These are phyloP conservation scores for Oreocharis arfaki DNA, from an alignment of 2,113 vertebrate genomes.

Conservation along the genomic window DNA sequence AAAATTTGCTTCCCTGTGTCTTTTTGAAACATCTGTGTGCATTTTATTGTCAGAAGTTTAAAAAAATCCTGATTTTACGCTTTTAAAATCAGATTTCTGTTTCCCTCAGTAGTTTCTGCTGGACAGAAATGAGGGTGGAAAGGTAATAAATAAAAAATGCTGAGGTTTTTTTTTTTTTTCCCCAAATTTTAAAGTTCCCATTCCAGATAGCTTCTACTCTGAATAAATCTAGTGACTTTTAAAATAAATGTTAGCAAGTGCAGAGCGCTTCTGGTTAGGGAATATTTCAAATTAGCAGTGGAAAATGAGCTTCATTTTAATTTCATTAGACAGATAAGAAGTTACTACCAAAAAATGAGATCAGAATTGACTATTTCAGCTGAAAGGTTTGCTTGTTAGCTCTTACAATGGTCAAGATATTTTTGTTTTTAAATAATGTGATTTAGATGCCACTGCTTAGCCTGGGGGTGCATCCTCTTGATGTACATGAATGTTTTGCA, in stretches of 20 bases:
- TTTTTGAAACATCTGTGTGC: background rate
- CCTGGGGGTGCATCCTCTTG: background rate
- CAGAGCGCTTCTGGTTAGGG: background rate
- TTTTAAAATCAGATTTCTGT: background rate
- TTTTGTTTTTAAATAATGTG: background rate
- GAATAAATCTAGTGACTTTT: background rate
- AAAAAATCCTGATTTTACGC: background rate
- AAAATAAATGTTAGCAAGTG: background rate
- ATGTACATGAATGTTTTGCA: too few relatives aligned
- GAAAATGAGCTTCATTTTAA: background rate
- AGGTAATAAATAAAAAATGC: background rate
- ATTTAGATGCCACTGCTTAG: background rate
- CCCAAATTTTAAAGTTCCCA: background rate
- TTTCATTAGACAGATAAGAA: background rate
- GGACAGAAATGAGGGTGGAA: background rate
- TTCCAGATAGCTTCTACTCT: background rate
- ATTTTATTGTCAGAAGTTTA: background rate
- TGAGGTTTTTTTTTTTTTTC: rapidly evolving
- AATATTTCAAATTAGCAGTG: background rate
- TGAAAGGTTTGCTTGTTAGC: background rate
- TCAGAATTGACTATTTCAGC: background rate
- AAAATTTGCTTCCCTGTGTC: background rate
- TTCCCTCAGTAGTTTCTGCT: background rate
- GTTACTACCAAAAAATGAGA: background rate
- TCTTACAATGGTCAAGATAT: background rate